Evolutionary conservation across 1,140 invertebrate genomes (phyloP).

Genomic region (Matsumurasca onukii): DNA sequence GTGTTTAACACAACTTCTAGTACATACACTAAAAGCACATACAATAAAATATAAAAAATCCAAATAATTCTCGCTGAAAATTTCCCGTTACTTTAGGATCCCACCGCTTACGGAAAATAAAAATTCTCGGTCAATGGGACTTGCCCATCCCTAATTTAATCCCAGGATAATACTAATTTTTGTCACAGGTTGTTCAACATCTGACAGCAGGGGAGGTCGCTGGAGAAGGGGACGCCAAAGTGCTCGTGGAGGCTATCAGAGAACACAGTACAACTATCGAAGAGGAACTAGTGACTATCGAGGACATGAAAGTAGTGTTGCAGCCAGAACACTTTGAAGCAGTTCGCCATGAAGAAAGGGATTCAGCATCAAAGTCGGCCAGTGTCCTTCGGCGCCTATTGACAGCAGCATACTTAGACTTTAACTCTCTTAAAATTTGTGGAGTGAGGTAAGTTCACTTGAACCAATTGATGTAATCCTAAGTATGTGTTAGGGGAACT

Average conservation of each 20-base stretch:
- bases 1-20: too few relatives aligned
- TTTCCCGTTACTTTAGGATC: too few relatives aligned
- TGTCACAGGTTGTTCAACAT: slow-evolving; percentile 61
- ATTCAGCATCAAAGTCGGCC: slow-evolving; percentile 33
- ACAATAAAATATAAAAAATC: too few relatives aligned
- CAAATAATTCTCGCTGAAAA: too few relatives aligned
- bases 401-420: slow-evolving; percentile 33
- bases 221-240: slow-evolving; percentile 33
- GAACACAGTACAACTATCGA: slow-evolving; percentile 10
- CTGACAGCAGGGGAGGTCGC: slow-evolving; percentile 54
- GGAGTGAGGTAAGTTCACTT: slow-evolving; percentile 28
- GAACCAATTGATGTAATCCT: too few relatives aligned
- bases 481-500: too few relatives aligned
- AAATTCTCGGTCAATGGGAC: too few relatives aligned
- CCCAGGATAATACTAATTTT: too few relatives aligned
- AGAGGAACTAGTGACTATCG: slow-evolving; percentile 4
- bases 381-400: slow-evolving; percentile 32
- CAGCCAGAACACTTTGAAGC: too few relatives aligned
- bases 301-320: slow-evolving; percentile 9
- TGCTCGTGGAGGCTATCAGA: slow-evolving; percentile 18
- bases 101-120: too few relatives aligned
- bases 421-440: slow-evolving; percentile 28
- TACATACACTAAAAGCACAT: too few relatives aligned
- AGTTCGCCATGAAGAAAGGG: not conserved
- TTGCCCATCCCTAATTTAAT: too few relatives aligned